Base-by-base conservation (phyloP, 2,113 vertebrate species). In the Atlantisia rogersi region DNA sequence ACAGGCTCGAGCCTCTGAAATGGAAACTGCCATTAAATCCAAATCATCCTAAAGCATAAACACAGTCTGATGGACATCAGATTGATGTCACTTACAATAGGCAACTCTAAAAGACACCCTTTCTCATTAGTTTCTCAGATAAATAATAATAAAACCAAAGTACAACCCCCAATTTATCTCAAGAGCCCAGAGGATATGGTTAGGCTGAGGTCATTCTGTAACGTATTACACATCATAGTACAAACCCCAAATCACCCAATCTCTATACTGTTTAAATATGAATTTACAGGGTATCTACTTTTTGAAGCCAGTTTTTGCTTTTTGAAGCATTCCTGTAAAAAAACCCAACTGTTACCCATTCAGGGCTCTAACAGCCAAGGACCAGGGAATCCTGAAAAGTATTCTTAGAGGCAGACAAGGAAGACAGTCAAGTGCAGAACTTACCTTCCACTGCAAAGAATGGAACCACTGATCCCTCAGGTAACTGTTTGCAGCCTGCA, bases 391-490 rank as follows among this genome's bases (percentile, higher is more conserved):
- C 53, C 24, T 42, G 52, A 48, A 40, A 88, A 65, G 14, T 14
- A 53, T n/a, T 86, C 29, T 56, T 62, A 64, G 20, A 83, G 26
- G 50, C 42, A 83, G 78, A 88, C 11, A 65, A 90, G 7, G 40
- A 90, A 77, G 25, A 69, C 11, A 86, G 42, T 9, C 11, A 91
- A 62, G 55, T 9, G 14, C 28, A 58, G 40, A 60, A 97, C 98
- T 97, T 97, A 99, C 99, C 99, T 99, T 99, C 99, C 99, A 99
- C 98, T 99, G 99, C 93, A 99, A 98, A 44, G 99, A 99, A 97
- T 99, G 99, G 98, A 99, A 99, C 99, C 99, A 99, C 98, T 99
- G 99, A 98, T 99, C 99, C 97, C 99, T 98, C 95, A 99, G 98
- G 98, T 99, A 99, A 97, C 99, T 99, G 98, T 99, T 99, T 83